Evolutionary conservation across 2,888 invertebrate species (phyloP).

Genomic region (Ophonus ardosiacus): DNA sequence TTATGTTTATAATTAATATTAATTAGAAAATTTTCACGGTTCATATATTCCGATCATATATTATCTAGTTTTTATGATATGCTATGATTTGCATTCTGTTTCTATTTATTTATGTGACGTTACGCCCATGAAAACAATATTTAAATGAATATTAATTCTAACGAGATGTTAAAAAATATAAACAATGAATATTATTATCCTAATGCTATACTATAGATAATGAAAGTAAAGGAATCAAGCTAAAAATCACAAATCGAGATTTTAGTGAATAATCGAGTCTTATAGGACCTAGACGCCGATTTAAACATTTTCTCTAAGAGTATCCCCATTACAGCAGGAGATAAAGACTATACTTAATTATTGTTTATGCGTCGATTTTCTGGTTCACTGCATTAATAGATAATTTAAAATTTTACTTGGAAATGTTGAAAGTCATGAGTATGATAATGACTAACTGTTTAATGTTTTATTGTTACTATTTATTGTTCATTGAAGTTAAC

Average conservation of each 20-base stretch:
- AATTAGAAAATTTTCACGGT: constrained; percentile 38
- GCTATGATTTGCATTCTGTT: background rate
- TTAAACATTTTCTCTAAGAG: no score
- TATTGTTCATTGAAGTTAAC: background rate
- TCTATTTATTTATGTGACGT: background rate
- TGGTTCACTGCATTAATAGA: constrained; percentile 16
- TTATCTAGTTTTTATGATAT: background rate
- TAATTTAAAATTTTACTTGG: constrained; percentile 25
- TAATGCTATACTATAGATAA: no score
- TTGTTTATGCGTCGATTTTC: constrained; percentile 30
- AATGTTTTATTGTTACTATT: background rate
- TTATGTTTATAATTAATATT: constrained; percentile 17
- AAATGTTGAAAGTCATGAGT: background rate
- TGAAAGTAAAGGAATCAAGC: no score
- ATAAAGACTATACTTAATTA: constrained; percentile 25
- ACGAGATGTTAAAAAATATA: no score
- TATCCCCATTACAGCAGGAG: constrained; percentile 1
- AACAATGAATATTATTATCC: no score
- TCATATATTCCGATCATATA: background rate
- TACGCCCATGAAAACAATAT: background rate
- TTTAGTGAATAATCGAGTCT: no score
- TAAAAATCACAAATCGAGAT: no score
- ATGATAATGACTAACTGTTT: background rate
- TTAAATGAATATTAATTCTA: background rate
- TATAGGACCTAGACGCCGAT: no score